Evolutionary conservation across 2,888 invertebrate genomes (phyloP), one percentile per base, ranked within the genome.

Genomic region (Dendrolimus houi): DNA sequence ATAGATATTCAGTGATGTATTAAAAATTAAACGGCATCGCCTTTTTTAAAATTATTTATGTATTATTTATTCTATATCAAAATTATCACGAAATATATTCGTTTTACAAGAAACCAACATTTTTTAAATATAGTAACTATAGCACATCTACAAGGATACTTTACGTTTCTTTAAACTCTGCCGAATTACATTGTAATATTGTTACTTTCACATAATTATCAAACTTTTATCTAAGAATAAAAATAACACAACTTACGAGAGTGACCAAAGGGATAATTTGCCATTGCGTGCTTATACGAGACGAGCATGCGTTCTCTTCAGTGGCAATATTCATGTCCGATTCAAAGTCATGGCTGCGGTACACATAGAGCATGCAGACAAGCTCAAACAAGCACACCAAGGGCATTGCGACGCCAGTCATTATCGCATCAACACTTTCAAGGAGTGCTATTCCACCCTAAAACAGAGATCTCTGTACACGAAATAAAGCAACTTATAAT

Each of bases 261-360:
- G 77, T 68, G 40, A 87, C 55, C 14, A 83, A 64, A 2, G 90
- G 88, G 60, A 87, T 70, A 13, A 82, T 64, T 54, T 79, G 73
- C 86, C 85, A 88, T 65, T 83, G 84, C 8, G 70, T 64, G 58
- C 64, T 61, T 52, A 89, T 74, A 10, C 88, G 77, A 6, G 79
- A 60, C 1, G 82, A 63, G 64, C 90, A 88, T 7, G 73, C 57
- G 63, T 79, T 85, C 0, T 88, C 87, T 59, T 88, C 90, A 10
- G 82, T 87, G 40, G 89, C 80, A 8, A 87, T 41, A 57, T 82
- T 73, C 69, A 87, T 70, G 63, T 89, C 89, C 1, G 89, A 88
- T 9, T 79, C 56, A 63, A 89, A 89, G 67, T 89, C 89, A 53
- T 59, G 69, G 57, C 81, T 74, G 56, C 83, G 74, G 67, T 88